These are phyloP conservation scores for Rhagonycha lutea DNA, from an alignment of 2,888 invertebrate species.

Conservation along the genomic window DNA sequence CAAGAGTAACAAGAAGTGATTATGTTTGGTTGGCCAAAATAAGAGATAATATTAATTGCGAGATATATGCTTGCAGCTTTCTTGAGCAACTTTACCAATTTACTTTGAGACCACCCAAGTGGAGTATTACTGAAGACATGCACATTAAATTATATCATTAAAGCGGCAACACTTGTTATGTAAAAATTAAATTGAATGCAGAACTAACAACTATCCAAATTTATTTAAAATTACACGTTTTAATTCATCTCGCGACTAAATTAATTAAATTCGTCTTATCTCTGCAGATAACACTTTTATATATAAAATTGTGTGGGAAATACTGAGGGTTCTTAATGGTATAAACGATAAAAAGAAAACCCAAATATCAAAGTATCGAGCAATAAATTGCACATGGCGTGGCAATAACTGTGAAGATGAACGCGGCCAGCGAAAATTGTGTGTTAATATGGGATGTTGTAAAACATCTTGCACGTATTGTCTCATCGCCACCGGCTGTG, in stretches of 20 bases:
- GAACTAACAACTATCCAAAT: not conserved
- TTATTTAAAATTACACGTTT: not conserved
- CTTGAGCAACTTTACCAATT: slow-evolving; percentile 46
- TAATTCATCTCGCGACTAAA: not conserved
- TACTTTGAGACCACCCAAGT: slow-evolving; percentile 50
- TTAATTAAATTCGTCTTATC: not conserved
- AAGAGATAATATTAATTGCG: slow-evolving; percentile 20
- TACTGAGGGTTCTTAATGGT: not conserved
- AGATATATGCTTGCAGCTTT: slow-evolving; percentile 15
- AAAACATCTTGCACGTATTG: slow-evolving; percentile 21
- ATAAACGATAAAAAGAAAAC: not conserved
- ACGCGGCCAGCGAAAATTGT: slow-evolving; percentile 25
- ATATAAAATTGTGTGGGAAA: slow-evolving; percentile 1
- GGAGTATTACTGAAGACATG: slow-evolving; percentile 47
- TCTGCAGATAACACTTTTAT: not conserved
- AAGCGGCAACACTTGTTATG: slow-evolving; percentile 33
- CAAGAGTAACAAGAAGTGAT: slow-evolving; percentile 14
- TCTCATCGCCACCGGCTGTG: slow-evolving; percentile 27
- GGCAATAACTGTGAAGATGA: slow-evolving; percentile 22
- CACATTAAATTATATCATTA: slow-evolving; percentile 52
- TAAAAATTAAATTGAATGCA: slow-evolving; percentile 16
- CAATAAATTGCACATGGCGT: slow-evolving; percentile 26
- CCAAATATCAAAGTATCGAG: slow-evolving; percentile 7
- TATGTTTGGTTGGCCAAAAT: slow-evolving; percentile 64
- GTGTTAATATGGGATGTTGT: slow-evolving; percentile 25